A percentile compares a stretch with the other conserved stretches of the same genome.
phyloP scores from a whole-genome alignment of 2,797 vertebrate species.

The Coregonus sp. region DNA sequence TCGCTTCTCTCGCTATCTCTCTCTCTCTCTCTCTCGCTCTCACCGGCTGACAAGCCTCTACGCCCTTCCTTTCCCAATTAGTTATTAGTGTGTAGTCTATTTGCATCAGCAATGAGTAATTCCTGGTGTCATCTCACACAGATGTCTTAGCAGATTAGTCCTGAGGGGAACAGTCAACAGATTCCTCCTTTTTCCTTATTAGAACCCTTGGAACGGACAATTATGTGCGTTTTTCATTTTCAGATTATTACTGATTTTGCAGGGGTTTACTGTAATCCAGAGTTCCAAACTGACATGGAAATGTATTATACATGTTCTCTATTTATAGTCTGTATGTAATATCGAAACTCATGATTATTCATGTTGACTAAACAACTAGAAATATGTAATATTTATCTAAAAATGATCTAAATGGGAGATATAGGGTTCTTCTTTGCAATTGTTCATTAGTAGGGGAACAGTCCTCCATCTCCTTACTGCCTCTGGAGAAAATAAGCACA shows the following conservation, averaged over 20 bases:
- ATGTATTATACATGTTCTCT: too few species aligned
- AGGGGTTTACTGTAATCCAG: too few species aligned
- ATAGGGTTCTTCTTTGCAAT: neutral
- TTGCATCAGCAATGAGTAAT: constrained; percentile 69
- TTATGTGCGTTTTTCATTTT: neutral
- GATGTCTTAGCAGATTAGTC: constrained; percentile 69
- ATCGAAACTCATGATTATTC: too few species aligned
- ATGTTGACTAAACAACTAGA: neutral
- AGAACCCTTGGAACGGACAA: constrained; percentile 6
- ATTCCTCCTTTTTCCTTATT: constrained; percentile 41
- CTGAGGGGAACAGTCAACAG: constrained; percentile 44
- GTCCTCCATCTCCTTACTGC: neutral
- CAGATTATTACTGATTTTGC: neutral
- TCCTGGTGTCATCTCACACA: constrained; percentile 68
- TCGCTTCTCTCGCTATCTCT: neutral
- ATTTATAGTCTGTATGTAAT: too few species aligned
- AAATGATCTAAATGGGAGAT: neutral
- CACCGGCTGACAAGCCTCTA: constrained; percentile 45
- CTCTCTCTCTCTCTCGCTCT: neutral
- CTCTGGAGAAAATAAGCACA: neutral
- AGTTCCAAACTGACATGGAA: too few species aligned
- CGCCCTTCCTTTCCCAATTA: constrained; percentile 55
- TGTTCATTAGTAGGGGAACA: neutral
- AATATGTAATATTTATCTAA: neutral
- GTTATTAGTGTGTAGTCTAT: constrained; percentile 68